Percentiles rank a stretch among this genome's conserved stretches.
phyloP scores from a whole-genome alignment of 2,113 vertebrate genomes.

The Spilogale gracilis region DNA sequence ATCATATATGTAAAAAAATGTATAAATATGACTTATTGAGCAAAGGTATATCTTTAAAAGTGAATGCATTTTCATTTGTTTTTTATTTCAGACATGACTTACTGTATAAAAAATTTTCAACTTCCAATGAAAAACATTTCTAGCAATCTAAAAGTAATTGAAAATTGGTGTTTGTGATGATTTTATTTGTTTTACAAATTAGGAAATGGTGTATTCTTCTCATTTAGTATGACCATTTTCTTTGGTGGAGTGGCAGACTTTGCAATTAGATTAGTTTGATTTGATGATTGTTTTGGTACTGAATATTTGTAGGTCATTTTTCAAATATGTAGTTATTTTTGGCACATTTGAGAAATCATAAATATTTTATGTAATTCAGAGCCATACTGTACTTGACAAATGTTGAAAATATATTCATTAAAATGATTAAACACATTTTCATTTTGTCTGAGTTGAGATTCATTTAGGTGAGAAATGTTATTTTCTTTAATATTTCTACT shows the following conservation, averaged over 20 bases:
- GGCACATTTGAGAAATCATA: slow-evolving; percentile 39
- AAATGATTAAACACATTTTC: slow-evolving; percentile 76
- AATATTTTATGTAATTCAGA: slow-evolving; percentile 56
- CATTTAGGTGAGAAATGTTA: slow-evolving; percentile 71
- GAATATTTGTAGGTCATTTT: slow-evolving; percentile 46
- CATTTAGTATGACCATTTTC: slow-evolving; percentile 38
- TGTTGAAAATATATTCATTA: slow-evolving; percentile 75
- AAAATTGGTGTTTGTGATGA: slow-evolving; percentile 20
- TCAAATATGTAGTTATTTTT: slow-evolving; percentile 61
- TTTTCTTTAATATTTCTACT: slow-evolving; percentile 52
- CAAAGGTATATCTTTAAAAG: slow-evolving; percentile 75
- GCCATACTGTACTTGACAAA: slow-evolving; percentile 50
- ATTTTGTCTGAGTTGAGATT: slow-evolving; percentile 78
- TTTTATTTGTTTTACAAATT: slow-evolving; percentile 58
- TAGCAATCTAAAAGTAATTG: slow-evolving; percentile 30
- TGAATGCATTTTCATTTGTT: slow-evolving; percentile 66
- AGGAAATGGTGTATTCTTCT: slow-evolving; percentile 29
- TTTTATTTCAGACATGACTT: slow-evolving; percentile 69
- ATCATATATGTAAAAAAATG: slow-evolving; percentile 60
- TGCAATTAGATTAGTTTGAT: slow-evolving; percentile 54
- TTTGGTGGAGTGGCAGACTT: slow-evolving; percentile 50
- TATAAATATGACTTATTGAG: slow-evolving; percentile 64
- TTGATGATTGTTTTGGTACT: slow-evolving; percentile 41
- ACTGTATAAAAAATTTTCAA: slow-evolving; percentile 63
- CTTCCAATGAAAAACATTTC: slow-evolving; percentile 50